Percentiles rank a stretch among this genome's conserved stretches.
Evolutionary conservation across 1,140 invertebrate species (phyloP).

Genomic region (Meloidogyne floridensis): DNA sequence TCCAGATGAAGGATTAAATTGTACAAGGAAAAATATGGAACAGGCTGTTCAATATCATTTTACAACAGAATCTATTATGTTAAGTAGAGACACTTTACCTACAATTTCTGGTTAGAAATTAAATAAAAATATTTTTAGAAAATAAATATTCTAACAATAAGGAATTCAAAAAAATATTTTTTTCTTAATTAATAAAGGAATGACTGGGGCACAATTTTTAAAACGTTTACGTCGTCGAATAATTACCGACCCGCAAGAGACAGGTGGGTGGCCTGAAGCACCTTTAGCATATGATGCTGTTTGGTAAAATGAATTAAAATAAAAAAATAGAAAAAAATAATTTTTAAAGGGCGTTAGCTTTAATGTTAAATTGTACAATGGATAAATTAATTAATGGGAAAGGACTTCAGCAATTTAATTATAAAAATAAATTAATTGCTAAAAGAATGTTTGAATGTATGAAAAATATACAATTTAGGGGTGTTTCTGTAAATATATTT

Average conservation of each 20-base stretch:
- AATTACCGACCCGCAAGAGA: slow-evolving; percentile 61
- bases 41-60: slow-evolving; percentile 92
- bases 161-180: background rate
- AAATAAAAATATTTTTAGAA: slow-evolving; percentile 11
- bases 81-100: slow-evolving; percentile 67
- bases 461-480: slow-evolving; percentile 93
- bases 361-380: slow-evolving; percentile 85
- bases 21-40: slow-evolving; percentile 77
- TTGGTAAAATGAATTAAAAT: slow-evolving; percentile 72
- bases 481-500: slow-evolving; percentile 81
- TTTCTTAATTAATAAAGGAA: slow-evolving; percentile 33
- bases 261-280: slow-evolving; percentile 88
- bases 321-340: background rate
- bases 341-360: slow-evolving; percentile 58
- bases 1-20: slow-evolving; percentile 85
- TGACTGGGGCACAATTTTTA: slow-evolving; percentile 62
- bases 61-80: slow-evolving; percentile 96
- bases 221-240: slow-evolving; percentile 49
- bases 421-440: slow-evolving; percentile 88
- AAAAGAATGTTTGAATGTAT: slow-evolving; percentile 94
- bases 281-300: slow-evolving; percentile 97
- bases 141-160: background rate
- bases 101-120: slow-evolving; percentile 48
- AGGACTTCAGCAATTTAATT: slow-evolving; percentile 88
- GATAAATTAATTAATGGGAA: slow-evolving; percentile 75